Evolutionary conservation across 2,797 vertebrate genomes (phyloP), one percentile per base, ranked within the genome.

Genomic region (Danionella dracula): DNA sequence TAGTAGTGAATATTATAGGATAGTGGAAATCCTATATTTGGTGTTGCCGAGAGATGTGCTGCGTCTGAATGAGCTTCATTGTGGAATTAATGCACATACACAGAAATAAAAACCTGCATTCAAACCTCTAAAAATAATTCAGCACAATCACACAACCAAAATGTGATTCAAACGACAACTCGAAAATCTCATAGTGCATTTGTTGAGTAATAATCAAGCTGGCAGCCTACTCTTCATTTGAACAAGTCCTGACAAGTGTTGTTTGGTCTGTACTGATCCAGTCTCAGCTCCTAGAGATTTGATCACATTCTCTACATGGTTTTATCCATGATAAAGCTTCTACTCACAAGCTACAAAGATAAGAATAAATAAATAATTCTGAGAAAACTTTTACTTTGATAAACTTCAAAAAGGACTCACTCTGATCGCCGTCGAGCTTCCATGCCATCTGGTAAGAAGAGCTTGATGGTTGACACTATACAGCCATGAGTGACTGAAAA

Each of bases 371-470:
- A n/a, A n/a, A n/a, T n/a, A n/a, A n/a, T n/a, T 27, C 4, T 44
- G 12, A 64, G 48, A 0, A 19, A 21, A 32, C 4, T 7, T 37
- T 27, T 15, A 4, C 12, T 7, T 7, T 10, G 10, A 12, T 15
- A 17, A 13, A n/a, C 2, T 17, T 13, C 3, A 57, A 66, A 42
- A 29, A 41, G 35, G 76, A 83, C 95, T 98, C 89, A 99, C 97
- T 99, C 97, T 87, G 96, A 93, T 80, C 96, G 90, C 20, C 93
- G 87, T 53, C 94, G 91, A 68, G 95, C 92, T 90, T 99, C 97
- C 92, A 97, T 94, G 84, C 97, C 97, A 87, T 99, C 97, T 78
- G 96, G 96, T 81, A 99, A 91, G 88, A 99, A 99, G 76, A 99
- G 92, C 88, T 99, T 99, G 89, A 99, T 90, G 78, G 94, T 93